A percentile compares a stretch with the other conserved stretches of the same genome.
These are phyloP conservation scores for Otus scops DNA, from an alignment of 2,797 vertebrate species.

Conservation along the genomic window DNA sequence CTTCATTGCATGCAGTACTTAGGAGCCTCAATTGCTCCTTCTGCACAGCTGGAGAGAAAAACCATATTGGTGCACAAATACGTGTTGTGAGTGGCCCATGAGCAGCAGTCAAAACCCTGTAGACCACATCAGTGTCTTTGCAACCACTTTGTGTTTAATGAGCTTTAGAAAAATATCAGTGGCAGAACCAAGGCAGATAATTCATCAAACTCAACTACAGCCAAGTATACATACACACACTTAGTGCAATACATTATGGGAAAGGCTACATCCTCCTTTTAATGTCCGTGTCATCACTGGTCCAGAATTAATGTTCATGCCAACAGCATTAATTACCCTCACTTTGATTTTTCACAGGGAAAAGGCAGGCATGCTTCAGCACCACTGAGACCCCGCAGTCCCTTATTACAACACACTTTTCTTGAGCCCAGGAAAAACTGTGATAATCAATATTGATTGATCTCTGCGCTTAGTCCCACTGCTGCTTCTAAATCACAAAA, in stretches of 20 bases:
- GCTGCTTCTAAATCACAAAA: constrained; percentile 21
- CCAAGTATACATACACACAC: background rate
- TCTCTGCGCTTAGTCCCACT: background rate
- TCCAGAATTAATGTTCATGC: background rate
- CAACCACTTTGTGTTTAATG: background rate
- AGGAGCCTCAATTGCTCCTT: background rate
- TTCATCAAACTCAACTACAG: background rate
- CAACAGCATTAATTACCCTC: constrained; percentile 28
- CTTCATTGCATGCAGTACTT: background rate
- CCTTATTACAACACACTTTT: background rate
- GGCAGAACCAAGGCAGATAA: background rate
- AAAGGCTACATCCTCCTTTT: background rate
- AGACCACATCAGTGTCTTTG: background rate
- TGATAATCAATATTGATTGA: constrained; percentile 51
- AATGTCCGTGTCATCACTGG: background rate
- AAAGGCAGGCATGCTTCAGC: background rate
- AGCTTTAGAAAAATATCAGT: background rate
- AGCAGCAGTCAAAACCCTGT: background rate
- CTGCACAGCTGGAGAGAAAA: background rate
- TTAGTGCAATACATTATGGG: background rate
- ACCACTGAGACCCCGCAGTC: background rate
- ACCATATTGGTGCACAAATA: background rate
- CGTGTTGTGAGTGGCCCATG: background rate
- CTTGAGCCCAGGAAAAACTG: constrained; percentile 7
- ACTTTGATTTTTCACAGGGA: constrained; percentile 16